Evolutionary conservation across 2,797 vertebrate species (phyloP).

Genomic region (Halcyon leucocephala): DNA sequence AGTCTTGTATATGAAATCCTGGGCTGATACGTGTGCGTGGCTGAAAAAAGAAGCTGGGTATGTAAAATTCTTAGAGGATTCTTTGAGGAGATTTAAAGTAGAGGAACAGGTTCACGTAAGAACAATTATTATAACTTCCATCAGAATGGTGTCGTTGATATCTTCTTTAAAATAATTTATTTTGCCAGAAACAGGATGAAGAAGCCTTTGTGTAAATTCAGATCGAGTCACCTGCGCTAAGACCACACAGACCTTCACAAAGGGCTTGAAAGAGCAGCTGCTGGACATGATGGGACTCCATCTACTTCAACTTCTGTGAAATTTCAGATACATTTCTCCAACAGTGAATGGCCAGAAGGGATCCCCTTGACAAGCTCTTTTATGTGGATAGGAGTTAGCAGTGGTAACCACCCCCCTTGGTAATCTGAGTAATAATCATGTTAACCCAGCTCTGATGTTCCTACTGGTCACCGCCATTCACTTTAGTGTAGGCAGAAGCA

Average conservation of each 20-base stretch:
- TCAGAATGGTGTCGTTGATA: not conserved
- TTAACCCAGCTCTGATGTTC: not conserved
- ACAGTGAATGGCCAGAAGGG: not conserved
- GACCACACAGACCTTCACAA: not conserved
- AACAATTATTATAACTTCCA: not conserved
- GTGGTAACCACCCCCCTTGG: not conserved
- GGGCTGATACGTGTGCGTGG: not conserved
- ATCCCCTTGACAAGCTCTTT: not conserved
- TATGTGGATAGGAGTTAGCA: not conserved
- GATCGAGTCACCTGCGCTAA: not conserved
- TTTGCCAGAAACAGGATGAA: conserved; percentile 30
- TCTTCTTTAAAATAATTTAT: not conserved
- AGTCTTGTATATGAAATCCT: not conserved
- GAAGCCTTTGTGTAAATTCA: not conserved
- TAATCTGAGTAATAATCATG: not conserved
- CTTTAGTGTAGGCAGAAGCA: not conserved
- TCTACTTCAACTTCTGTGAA: not conserved
- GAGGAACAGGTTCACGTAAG: not conserved
- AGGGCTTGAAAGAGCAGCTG: not conserved
- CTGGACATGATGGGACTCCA: not conserved
- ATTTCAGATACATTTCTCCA: not conserved
- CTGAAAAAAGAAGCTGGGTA: not conserved
- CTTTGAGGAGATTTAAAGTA: not conserved
- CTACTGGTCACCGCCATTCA: not conserved
- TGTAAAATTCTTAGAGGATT: not conserved